Base-by-base conservation (phyloP, 2,888 invertebrate genomes). In the Aphidoletes aphidimyza region DNA sequence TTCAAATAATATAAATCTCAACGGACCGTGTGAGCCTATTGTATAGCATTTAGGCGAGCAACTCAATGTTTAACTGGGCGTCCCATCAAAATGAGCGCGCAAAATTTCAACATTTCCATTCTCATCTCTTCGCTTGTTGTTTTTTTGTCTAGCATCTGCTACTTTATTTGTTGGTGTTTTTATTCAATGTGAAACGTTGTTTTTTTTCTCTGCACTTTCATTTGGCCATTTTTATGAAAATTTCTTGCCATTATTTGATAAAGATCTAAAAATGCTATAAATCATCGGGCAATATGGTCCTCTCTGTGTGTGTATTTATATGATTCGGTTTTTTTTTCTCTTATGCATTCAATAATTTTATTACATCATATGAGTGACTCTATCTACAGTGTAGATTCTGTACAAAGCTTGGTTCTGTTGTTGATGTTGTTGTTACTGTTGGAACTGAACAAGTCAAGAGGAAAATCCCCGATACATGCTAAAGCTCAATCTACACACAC, bases 221-320 rank as follows among this genome's bases (percentile, higher is more conserved):
- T 69, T 69, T 69, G 69, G 34, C 69, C 34, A 69, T 69, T 69
- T 69, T 69, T 69, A 69, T 69, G 69, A 69, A 69, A 69, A 69
- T 69, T 69, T 34, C 69, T 69, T 69, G 69, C 69, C 69, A 69
- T 69, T 69, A 69, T 69, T 69, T 69, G 69, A 69, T 69, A 69
- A 69, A 69, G 69, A 69, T 69, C 69, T 26, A 30, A 69, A 69
- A 69, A 69, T 30, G 69, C 69, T 69, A 69, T 69, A 69, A 69
- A 69, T 69, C 69, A 69, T 69, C 30, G 8, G 14, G 34, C 69
- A 69, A 69, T 69, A 69, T 69, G 69, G 69, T 69, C 34, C 30
- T 69, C 30, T 69, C 30, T 69, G 26, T n/a, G n/a, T n/a, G 26
- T 69, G 30, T 69, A 69, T 69, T 69, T 69, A 69, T 14, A 69